These are phyloP conservation scores for Eueides isabella DNA, from an alignment of 1,140 invertebrate species.

Conservation along the genomic window DNA sequence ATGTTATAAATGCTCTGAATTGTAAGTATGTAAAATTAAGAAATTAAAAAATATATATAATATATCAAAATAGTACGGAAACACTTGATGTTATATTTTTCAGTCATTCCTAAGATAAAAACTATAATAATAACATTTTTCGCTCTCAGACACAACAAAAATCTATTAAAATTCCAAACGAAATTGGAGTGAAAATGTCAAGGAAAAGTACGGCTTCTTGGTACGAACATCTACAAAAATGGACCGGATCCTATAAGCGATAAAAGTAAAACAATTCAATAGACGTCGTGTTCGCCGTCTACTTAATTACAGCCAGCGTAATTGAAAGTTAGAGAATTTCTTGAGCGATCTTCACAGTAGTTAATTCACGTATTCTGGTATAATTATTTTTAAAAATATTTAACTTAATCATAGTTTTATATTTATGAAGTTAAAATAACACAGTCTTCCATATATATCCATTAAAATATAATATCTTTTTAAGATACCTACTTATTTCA, in stretches of 20 bases:
- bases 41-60: no score
- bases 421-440: neutral
- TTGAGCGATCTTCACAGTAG: neutral
- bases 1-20: neutral
- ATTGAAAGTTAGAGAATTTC: slow-evolving; percentile 58
- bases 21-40: no score
- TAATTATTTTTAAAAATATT: neutral
- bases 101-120: neutral
- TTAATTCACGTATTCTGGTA: neutral
- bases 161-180: slow-evolving; percentile 59
- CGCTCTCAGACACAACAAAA: neutral
- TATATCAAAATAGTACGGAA: no score
- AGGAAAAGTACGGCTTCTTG: slow-evolving; percentile 40
- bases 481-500: neutral
- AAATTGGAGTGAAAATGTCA: slow-evolving; percentile 51
- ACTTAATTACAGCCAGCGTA: slow-evolving; percentile 69
- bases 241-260: slow-evolving; percentile 57
- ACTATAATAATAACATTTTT: neutral
- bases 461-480: neutral
- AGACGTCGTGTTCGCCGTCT: slow-evolving; percentile 58
- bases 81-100: no score
- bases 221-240: slow-evolving; percentile 61
- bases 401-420: neutral
- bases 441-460: neutral
- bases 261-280: slow-evolving; percentile 72